A percentile compares a stretch with the other conserved stretches of the same genome.
Evolutionary conservation across 2,888 invertebrate genomes (phyloP).

Genomic region (Pristionchus japonicus): DNA sequence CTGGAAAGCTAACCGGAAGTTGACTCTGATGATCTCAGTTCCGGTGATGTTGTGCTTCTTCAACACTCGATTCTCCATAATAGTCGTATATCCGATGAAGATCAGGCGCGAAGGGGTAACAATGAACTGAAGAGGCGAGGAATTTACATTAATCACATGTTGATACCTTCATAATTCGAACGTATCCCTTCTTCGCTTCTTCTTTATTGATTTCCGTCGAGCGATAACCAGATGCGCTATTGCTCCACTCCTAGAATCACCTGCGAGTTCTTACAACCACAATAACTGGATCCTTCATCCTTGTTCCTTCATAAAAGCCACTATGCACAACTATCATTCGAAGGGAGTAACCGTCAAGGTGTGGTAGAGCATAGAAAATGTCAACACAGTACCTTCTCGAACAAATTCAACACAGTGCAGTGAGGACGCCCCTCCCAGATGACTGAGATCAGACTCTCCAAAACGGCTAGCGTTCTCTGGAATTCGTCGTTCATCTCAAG

Average conservation of each 20-base stretch:
- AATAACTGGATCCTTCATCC: too few species aligned
- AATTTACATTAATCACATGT: not conserved
- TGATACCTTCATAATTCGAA: not conserved
- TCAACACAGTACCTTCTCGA: not conserved
- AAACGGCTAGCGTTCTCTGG: not conserved
- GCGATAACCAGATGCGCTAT: not conserved
- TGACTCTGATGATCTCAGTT: slow-evolving; percentile 55
- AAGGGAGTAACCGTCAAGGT: too few species aligned
- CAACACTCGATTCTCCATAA: slow-evolving; percentile 74
- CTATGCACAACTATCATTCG: too few species aligned
- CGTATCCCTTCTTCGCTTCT: not conserved
- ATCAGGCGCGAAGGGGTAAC: slow-evolving; percentile 71
- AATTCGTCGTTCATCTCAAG: too few species aligned
- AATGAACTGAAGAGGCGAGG: slow-evolving; percentile 47
- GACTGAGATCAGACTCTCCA: not conserved
- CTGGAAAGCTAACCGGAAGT: not conserved
- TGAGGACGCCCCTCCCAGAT: not conserved
- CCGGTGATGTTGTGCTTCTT: slow-evolving; percentile 63
- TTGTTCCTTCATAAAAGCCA: too few species aligned
- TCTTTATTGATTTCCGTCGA: not conserved
- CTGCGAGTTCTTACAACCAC: too few species aligned
- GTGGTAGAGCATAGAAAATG: too few species aligned
- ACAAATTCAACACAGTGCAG: not conserved
- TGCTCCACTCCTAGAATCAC: not conserved
- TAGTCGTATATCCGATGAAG: slow-evolving; percentile 68